phyloP scores from a whole-genome alignment of 2,113 vertebrate species.

The Solea solea region DNA sequence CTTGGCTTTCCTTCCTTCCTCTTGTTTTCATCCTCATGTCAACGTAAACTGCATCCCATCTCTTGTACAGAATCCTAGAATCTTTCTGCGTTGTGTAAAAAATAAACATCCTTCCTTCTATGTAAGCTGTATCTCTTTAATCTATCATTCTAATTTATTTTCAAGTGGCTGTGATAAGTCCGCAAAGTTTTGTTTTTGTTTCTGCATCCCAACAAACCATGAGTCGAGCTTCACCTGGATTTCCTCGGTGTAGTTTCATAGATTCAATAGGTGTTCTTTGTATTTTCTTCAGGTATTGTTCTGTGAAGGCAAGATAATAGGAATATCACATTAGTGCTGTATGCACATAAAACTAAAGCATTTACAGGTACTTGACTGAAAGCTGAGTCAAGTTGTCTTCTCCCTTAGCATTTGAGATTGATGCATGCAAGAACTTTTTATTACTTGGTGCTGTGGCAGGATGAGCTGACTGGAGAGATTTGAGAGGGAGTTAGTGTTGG shows the following conservation, averaged over 20 bases:
- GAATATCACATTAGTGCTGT: slow-evolving; percentile 25
- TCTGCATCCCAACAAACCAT: slow-evolving; percentile 32
- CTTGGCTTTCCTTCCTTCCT: slow-evolving; percentile 71
- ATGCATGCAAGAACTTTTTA: slow-evolving; percentile 56
- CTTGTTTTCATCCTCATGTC: slow-evolving; percentile 74
- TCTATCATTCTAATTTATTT: slow-evolving; percentile 65
- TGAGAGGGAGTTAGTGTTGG: slow-evolving; percentile 36
- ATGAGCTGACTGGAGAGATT: slow-evolving; percentile 29
- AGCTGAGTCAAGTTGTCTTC: slow-evolving; percentile 44
- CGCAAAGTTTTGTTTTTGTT: slow-evolving; percentile 49
- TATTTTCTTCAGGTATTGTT: slow-evolving; percentile 32
- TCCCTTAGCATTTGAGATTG: slow-evolving; percentile 33
- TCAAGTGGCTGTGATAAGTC: slow-evolving; percentile 65
- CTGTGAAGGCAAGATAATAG: slow-evolving; percentile 40
- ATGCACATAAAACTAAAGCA: slow-evolving; percentile 28
- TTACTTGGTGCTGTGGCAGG: slow-evolving; percentile 37
- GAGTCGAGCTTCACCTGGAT: slow-evolving; percentile 22
- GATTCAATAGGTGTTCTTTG: slow-evolving; percentile 17
- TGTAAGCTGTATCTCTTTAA: slow-evolving; percentile 78
- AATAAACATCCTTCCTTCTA: slow-evolving; percentile 89
- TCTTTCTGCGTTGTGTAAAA: slow-evolving; percentile 86
- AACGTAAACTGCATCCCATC: slow-evolving; percentile 74
- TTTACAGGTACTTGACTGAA: slow-evolving; percentile 40
- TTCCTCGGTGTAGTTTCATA: slow-evolving; percentile 13
- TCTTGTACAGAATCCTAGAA: slow-evolving; percentile 91